Conservation (phyloP, 2,888 invertebrate genomes). For the Pristionchus fissidentatus region DNA sequence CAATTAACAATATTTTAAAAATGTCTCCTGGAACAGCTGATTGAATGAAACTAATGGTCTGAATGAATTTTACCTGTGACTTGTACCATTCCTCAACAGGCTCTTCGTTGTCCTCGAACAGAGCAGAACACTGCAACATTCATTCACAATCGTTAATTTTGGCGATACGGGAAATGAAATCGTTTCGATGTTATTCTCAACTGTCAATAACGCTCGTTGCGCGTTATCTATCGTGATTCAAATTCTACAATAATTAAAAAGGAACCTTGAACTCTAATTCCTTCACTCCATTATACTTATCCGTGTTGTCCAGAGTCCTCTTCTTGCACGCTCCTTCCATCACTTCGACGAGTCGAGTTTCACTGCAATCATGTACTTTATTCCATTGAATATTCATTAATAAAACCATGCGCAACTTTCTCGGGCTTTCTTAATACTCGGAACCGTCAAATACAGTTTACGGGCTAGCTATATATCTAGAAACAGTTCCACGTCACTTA, state of each 20-base stretch:
- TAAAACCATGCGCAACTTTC: not conserved
- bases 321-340: conserved; percentile 89
- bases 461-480: too few relatives aligned
- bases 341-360: conserved; percentile 90
- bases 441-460: too few relatives aligned
- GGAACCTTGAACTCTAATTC: conserved; percentile 71
- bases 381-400: too few relatives aligned
- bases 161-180: too few relatives aligned
- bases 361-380: conserved; percentile 79
- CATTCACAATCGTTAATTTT: not conserved
- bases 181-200: too few relatives aligned
- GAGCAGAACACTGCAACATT: conserved; percentile 85
- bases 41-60: too few relatives aligned
- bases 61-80: conserved; percentile 80
- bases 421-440: too few relatives aligned
- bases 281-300: conserved; percentile 59
- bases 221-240: not conserved
- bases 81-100: conserved; percentile 92
- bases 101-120: conserved; percentile 88
- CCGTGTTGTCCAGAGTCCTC: conserved; percentile 75
- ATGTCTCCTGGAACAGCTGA: too few relatives aligned
- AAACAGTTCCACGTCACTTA: too few relatives aligned
- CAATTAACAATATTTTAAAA: not conserved
- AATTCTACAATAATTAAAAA: not conserved
- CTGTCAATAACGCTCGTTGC: too few relatives aligned